phyloP scores from a whole-genome alignment of 2,797 vertebrate genomes.

The Graptemys geographica region DNA sequence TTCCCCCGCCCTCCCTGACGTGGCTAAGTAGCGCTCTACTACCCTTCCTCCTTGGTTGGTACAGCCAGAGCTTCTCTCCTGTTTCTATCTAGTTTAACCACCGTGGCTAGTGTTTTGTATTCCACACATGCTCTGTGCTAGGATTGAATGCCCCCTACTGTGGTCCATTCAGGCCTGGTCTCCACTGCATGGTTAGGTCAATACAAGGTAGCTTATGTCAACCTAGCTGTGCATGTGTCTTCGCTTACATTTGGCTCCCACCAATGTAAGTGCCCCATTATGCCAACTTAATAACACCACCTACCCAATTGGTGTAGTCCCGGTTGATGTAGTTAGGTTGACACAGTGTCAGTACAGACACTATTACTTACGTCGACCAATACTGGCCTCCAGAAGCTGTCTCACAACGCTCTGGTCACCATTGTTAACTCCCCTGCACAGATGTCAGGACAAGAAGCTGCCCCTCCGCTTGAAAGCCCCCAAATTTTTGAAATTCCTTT shows the following conservation, averaged over 20 bases:
- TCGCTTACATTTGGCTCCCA: neutral
- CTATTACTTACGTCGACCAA: neutral
- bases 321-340: neutral
- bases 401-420: neutral
- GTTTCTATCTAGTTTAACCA: neutral
- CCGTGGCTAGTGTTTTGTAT: neutral
- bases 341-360: neutral
- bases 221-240: neutral
- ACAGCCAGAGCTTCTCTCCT: neutral
- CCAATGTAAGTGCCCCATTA: neutral
- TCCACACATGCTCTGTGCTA: neutral
- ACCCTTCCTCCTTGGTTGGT: neutral
- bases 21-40: neutral
- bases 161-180: fast-evolving
- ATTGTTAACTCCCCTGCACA: neutral
- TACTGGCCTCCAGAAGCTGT: neutral
- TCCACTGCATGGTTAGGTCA: neutral
- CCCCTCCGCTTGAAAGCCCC: neutral
- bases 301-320: neutral
- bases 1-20: no score
- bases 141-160: fast-evolving
- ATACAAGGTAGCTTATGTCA: neutral
- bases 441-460: neutral
- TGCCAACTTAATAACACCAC: neutral
- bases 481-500: neutral